These are phyloP conservation scores for Loriculus beryllinus DNA, from an alignment of 2,797 vertebrate species.

Conservation along the genomic window DNA sequence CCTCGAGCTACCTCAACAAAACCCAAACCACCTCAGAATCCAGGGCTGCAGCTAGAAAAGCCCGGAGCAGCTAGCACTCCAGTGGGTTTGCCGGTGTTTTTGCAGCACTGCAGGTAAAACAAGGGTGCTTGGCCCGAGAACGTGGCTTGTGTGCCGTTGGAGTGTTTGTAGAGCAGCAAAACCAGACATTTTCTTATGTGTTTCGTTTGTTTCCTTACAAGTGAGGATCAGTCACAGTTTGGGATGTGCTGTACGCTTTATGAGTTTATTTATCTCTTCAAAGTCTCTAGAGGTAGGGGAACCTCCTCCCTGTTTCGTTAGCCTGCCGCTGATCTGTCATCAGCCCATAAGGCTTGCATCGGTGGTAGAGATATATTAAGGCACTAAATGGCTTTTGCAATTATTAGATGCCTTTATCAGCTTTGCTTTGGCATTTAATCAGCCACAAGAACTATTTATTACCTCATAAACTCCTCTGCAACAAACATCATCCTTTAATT, in stretches of 20 bases:
- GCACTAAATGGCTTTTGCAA: constrained; percentile 2
- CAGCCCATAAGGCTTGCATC: not conserved
- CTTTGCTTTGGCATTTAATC: constrained; percentile 48
- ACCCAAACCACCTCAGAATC: accelerated
- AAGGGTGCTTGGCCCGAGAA: not conserved
- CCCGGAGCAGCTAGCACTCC: accelerated
- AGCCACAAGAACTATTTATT: constrained; percentile 49
- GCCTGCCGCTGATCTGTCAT: not conserved
- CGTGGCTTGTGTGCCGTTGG: accelerated
- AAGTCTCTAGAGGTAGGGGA: not conserved
- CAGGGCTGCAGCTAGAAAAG: not conserved
- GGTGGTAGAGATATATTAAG: not conserved
- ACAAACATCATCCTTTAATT: constrained; percentile 56
- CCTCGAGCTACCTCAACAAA: accelerated
- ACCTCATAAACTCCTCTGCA: constrained; percentile 33
- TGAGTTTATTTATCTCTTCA: accelerated
- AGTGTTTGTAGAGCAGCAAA: not conserved
- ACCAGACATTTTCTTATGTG: accelerated
- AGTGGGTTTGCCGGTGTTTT: accelerated
- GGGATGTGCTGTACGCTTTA: not conserved
- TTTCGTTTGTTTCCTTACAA: not conserved
- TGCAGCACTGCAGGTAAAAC: not conserved
- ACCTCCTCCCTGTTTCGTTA: not conserved
- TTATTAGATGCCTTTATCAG: constrained; percentile 44
- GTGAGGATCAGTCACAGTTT: not conserved